Conservation (phyloP, 2,113 vertebrate species). For the Heterocephalus glaber region DNA sequence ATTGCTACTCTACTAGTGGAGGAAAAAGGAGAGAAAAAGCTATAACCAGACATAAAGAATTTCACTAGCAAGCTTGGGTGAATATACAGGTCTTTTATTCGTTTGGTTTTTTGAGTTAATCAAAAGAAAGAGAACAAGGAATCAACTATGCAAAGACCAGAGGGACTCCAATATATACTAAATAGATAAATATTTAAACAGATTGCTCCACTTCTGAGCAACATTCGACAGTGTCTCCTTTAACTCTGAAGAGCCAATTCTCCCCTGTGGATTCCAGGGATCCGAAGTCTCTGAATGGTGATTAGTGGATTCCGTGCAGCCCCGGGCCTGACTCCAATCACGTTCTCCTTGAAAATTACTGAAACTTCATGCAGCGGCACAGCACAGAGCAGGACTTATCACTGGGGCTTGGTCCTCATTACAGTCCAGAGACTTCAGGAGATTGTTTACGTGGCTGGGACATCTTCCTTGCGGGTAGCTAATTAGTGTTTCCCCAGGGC, state of each 20-base stretch:
- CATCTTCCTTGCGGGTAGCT: conserved; percentile 82
- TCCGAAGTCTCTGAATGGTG: conserved; percentile 80
- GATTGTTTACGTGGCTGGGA: conserved; percentile 83
- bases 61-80: not conserved
- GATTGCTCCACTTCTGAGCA: conserved; percentile 69
- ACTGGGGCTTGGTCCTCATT: conserved; percentile 82
- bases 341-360: conserved; percentile 86
- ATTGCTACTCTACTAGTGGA: not conserved
- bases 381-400: conserved; percentile 73
- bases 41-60: not conserved
- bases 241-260: conserved; percentile 81
- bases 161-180: conserved; percentile 67
- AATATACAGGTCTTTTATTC: not conserved
- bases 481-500: conserved; percentile 85
- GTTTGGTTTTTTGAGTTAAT: not conserved
- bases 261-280: conserved; percentile 79
- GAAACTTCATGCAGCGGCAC: conserved; percentile 83
- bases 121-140: conserved; percentile 56
- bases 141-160: conserved; percentile 63
- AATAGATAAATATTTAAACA: conserved; percentile 84
- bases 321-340: conserved; percentile 86
- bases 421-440: conserved; percentile 80
- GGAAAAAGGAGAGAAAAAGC: not conserved
- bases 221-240: conserved; percentile 80
- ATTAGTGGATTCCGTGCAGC: conserved; percentile 88